Percentiles rank a stretch among this genome's conserved stretches.
Conservation (phyloP, 2,888 invertebrate species). For the Pteria penguin region DNA sequence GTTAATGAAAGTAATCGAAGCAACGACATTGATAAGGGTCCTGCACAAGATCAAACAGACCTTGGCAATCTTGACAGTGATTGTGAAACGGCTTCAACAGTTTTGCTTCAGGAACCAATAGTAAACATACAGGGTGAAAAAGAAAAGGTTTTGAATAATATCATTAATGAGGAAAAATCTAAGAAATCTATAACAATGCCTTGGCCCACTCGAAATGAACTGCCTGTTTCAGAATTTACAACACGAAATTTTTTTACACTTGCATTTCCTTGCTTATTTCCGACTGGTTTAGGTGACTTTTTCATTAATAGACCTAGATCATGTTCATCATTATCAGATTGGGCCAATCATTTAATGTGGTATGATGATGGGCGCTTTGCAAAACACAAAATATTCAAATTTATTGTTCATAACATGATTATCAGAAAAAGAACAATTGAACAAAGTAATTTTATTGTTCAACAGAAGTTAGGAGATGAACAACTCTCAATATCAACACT, state of each 20-base stretch:
- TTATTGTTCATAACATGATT: constrained; percentile 39
- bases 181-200: constrained; percentile 26
- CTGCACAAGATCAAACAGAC: constrained; percentile 38
- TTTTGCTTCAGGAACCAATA: constrained; percentile 11
- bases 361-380: constrained; percentile 42
- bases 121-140: constrained; percentile 26
- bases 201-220: constrained; percentile 52
- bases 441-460: constrained; percentile 18
- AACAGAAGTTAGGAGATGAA: constrained; percentile 23
- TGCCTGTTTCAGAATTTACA: constrained; percentile 54
- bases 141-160: constrained; percentile 21
- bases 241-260: constrained; percentile 43
- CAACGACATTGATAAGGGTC: constrained; percentile 37
- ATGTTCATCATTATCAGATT: constrained; percentile 43
- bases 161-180: constrained; percentile 18
- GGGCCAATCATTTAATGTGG: constrained; percentile 54
- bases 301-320: constrained; percentile 30
- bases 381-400: constrained; percentile 26
- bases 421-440: constrained; percentile 39
- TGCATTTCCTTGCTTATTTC: constrained; percentile 54
- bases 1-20: neutral
- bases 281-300: constrained; percentile 55
- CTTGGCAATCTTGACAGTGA: constrained; percentile 27
- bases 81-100: constrained; percentile 31
- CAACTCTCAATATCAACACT: neutral